Evolutionary conservation across 2,113 vertebrate species (phyloP).

Genomic region (Porphyrio hochstetteri): DNA sequence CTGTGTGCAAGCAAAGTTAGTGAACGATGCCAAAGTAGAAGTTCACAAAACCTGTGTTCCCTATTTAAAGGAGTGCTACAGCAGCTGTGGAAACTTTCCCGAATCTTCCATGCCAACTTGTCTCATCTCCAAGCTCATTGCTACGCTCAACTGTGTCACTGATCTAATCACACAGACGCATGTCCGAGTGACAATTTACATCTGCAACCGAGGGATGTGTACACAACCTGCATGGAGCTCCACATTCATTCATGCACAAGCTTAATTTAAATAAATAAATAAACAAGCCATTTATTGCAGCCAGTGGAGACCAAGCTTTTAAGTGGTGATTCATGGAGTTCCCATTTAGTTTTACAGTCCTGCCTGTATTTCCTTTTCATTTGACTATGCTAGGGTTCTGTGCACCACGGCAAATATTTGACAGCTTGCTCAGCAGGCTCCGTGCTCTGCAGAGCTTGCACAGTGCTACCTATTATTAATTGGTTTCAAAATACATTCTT

Average conservation of each 20-base stretch:
- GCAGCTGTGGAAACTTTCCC: constrained; percentile 26
- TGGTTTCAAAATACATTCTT: constrained; percentile 67
- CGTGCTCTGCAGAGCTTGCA: constrained; percentile 41
- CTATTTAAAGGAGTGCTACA: background rate
- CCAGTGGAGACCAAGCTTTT: background rate
- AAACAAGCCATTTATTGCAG: background rate
- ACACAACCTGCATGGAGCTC: background rate
- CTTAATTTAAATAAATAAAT: background rate
- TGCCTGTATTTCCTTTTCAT: constrained; percentile 62
- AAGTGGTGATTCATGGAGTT: background rate
- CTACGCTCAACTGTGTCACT: background rate
- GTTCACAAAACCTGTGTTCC: background rate
- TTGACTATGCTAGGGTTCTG: constrained; percentile 59
- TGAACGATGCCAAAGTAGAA: background rate
- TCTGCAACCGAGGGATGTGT: background rate
- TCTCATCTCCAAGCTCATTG: background rate
- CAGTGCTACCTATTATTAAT: constrained; percentile 61
- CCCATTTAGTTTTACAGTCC: constrained; percentile 65
- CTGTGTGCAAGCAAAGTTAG: background rate
- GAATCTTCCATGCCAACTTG: background rate
- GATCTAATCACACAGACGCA: background rate
- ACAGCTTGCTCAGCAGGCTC: constrained; percentile 65
- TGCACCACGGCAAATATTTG: constrained; percentile 59
- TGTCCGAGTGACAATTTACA: background rate
- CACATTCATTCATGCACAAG: background rate